Conservation (phyloP, 2,888 invertebrate genomes). For the Caprella mutica region DNA sequence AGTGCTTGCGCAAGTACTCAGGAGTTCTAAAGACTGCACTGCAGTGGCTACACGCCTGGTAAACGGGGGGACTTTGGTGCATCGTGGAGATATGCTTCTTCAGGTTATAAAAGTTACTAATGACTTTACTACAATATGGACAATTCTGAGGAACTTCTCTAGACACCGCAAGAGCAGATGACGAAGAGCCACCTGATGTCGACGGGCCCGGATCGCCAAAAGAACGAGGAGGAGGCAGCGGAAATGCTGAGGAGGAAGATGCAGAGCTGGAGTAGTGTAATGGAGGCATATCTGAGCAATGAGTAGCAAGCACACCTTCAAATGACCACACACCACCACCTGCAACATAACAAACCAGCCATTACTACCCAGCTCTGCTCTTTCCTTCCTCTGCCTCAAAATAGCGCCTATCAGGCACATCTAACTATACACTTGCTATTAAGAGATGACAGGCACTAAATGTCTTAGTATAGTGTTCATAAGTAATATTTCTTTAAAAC, state of each 20-base stretch:
- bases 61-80: conserved; percentile 38
- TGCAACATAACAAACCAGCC: conserved; percentile 12
- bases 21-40: conserved; percentile 38
- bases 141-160: conserved; percentile 37
- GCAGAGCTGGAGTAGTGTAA: not conserved
- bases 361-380: not conserved
- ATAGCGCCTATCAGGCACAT: too few relatives aligned
- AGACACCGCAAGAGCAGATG: conserved; percentile 23
- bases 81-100: conserved; percentile 39
- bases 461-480: too few relatives aligned
- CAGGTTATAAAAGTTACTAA: conserved; percentile 39
- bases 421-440: too few relatives aligned
- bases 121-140: conserved; percentile 38
- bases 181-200: not conserved
- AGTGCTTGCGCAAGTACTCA: conserved; percentile 39
- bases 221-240: not conserved
- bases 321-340: conserved; percentile 3
- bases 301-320: not conserved
- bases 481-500: too few relatives aligned
- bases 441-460: too few relatives aligned
- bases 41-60: conserved; percentile 38
- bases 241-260: conserved; percentile 3
- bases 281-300: not conserved
- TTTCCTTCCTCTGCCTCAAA: not conserved
- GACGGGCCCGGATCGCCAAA: not conserved